Percentiles rank a stretch among this genome's conserved stretches.
phyloP scores from a whole-genome alignment of 2,888 invertebrate species.

The Phyllotreta striolata region DNA sequence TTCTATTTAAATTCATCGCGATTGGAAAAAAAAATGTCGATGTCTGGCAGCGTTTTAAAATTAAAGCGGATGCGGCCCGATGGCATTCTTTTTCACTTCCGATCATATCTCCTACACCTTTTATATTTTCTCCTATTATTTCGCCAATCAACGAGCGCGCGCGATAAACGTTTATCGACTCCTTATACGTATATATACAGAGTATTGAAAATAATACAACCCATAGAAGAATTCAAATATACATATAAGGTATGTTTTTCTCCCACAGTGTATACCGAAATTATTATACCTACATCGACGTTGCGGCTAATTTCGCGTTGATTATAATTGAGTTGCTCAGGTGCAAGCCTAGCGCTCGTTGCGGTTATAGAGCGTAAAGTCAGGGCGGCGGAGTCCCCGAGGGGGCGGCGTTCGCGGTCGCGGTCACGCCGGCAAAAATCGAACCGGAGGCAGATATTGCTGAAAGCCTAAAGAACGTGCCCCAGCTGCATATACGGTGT shows the following conservation, averaged over 20 bases:
- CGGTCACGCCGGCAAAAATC: constrained; percentile 24
- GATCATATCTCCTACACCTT: constrained; percentile 22
- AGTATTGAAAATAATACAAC: no score
- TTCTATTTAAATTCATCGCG: constrained; percentile 52
- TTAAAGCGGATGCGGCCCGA: constrained; percentile 45
- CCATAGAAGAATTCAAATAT: no score
- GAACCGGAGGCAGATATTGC: constrained; percentile 20
- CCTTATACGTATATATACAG: no score
- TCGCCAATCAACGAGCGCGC: no score
- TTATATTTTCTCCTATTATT: no score
- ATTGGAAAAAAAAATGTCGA: constrained; percentile 51
- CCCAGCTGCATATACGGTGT: constrained; percentile 40
- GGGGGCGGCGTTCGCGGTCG: constrained; percentile 8
- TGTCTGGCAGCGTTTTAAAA: constrained; percentile 52
- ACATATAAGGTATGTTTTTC: no score
- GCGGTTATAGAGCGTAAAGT: constrained; percentile 15
- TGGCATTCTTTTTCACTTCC: constrained; percentile 30
- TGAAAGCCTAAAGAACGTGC: constrained; percentile 33
- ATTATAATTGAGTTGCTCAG: constrained; percentile 42
- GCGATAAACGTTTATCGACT: no score
- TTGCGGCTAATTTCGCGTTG: constrained; percentile 34
- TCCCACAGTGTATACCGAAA: constrained; percentile 2
- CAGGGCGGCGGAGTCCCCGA: constrained; percentile 3
- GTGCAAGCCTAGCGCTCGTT: constrained; percentile 27
- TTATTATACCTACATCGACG: constrained; percentile 6